These are phyloP conservation scores for Acrocephalus arundinaceus DNA, from an alignment of 2,113 vertebrate genomes.

Conservation along the genomic window DNA sequence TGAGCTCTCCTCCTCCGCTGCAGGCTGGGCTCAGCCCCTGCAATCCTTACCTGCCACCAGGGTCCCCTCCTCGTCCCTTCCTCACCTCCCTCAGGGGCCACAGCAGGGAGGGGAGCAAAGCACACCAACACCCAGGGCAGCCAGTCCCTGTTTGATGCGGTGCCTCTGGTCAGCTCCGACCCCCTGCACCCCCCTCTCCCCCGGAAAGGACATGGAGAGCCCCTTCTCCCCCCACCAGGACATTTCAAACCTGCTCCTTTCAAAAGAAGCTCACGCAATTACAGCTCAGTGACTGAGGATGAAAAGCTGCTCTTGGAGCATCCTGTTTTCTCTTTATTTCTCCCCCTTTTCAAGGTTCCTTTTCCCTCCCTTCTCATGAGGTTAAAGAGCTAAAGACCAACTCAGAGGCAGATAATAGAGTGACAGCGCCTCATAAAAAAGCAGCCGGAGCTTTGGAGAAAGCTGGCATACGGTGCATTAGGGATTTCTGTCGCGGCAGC, in stretches of 20 bases:
- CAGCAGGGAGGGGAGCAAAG: neutral
- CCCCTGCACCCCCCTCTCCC: neutral
- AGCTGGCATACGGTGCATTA: constrained; percentile 16
- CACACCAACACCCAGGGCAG: neutral
- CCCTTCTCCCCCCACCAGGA: neutral
- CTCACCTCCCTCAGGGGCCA: neutral
- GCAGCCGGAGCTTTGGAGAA: constrained; percentile 26
- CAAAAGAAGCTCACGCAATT: neutral
- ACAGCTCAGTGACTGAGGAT: neutral
- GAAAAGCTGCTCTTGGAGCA: constrained; percentile 8
- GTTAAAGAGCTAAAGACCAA: constrained; percentile 77
- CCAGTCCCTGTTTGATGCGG: accelerated
- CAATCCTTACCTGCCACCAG: neutral
- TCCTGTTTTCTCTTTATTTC: neutral
- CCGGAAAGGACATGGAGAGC: accelerated
- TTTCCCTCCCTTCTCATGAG: constrained; percentile 53
- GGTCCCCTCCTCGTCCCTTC: neutral
- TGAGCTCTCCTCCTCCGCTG: neutral
- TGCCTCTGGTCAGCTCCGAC: neutral
- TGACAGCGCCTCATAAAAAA: constrained; percentile 74
- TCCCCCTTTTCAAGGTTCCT: neutral
- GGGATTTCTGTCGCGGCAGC: constrained; percentile 52
- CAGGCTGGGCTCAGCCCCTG: neutral
- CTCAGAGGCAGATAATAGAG: constrained; percentile 70
- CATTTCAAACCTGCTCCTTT: neutral